A percentile compares a stretch with the other conserved stretches of the same genome.
phyloP scores from a whole-genome alignment of 1,140 invertebrate genomes.

The Scaptomyza montana region DNA sequence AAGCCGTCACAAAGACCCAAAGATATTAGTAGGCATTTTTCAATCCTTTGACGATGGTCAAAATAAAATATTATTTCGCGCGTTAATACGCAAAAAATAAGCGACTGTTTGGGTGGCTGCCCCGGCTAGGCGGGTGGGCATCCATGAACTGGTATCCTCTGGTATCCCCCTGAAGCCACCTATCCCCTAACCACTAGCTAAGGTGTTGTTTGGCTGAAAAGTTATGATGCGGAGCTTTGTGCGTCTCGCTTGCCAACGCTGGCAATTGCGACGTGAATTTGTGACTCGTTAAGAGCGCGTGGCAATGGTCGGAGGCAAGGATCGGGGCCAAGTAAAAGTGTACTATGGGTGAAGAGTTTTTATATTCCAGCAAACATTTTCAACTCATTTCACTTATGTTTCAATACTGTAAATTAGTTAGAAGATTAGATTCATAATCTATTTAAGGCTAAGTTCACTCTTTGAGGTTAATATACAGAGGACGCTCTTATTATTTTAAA shows the following conservation, averaged over 20 bases:
- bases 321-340: constrained; percentile 36
- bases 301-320: constrained; percentile 54
- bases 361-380: background rate
- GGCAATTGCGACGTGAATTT: constrained; percentile 77
- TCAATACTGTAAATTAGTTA: too few relatives aligned
- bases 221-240: constrained; percentile 67
- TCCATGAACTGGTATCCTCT: constrained; percentile 3
- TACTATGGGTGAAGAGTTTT: background rate
- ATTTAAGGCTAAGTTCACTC: too few relatives aligned
- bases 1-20: constrained; percentile 78
- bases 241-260: constrained; percentile 11
- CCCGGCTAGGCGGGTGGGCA: constrained; percentile 64
- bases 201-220: constrained; percentile 77
- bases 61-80: constrained; percentile 82
- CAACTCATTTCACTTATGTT: too few relatives aligned
- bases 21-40: constrained; percentile 81
- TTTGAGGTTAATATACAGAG: too few relatives aligned
- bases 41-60: constrained; percentile 80
- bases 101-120: constrained; percentile 70
- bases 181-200: background rate
- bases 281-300: constrained; percentile 76
- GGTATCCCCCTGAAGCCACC: background rate
- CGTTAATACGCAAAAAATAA: constrained; percentile 80
- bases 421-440: too few relatives aligned
- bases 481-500: too few relatives aligned